Evolutionary conservation across 2,113 vertebrate species (phyloP).

Genomic region (Pteronura brasiliensis): DNA sequence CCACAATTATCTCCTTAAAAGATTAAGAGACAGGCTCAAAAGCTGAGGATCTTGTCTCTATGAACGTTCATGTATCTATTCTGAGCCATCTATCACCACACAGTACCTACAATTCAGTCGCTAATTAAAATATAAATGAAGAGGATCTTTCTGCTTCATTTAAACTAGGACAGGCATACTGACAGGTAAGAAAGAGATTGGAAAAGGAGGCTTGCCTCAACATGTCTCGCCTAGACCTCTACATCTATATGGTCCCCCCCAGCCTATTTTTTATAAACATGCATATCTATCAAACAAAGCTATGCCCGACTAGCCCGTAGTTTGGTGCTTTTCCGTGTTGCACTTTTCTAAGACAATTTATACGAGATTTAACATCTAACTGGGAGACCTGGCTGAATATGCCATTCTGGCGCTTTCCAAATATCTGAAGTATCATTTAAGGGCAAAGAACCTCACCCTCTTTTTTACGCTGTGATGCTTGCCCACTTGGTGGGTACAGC

Average conservation of each 20-base stretch:
- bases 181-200: conserved; percentile 24
- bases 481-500: not conserved
- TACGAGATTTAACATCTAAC: not conserved
- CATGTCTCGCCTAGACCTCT: conserved; percentile 59
- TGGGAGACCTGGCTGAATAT: not conserved
- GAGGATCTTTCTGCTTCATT: conserved; percentile 53
- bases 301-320: not conserved
- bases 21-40: conserved; percentile 58
- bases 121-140: conserved; percentile 45
- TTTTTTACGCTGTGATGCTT: not conserved
- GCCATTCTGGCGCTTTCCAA: conserved; percentile 18
- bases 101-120: conserved; percentile 19
- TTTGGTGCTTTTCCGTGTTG: not conserved
- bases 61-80: not conserved
- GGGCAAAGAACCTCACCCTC: not conserved
- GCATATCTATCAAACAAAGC: not conserved
- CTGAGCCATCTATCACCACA: conserved; percentile 40
- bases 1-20: conserved; percentile 69
- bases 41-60: conserved; percentile 12
- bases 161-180: conserved; percentile 48
- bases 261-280: not conserved
- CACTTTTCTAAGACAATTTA: conserved; percentile 54
- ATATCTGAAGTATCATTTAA: conserved; percentile 11
- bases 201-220: conserved; percentile 53
- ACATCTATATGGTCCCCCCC: not conserved